phyloP scores from a whole-genome alignment of 2,888 invertebrate species.

The Erebia palarica region DNA sequence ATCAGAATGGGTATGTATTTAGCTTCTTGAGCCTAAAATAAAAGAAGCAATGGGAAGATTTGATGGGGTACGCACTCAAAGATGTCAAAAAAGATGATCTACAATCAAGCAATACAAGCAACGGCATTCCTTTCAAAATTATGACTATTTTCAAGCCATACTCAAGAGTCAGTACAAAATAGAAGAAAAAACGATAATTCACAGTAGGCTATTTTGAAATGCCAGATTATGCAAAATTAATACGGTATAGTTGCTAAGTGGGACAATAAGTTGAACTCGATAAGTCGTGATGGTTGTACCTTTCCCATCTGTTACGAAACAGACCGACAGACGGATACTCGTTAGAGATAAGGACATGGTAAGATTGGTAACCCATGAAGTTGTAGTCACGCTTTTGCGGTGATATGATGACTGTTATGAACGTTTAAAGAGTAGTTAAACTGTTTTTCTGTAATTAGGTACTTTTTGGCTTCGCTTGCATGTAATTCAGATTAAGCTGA shows the following conservation, averaged over 20 bases:
- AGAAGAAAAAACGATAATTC: not conserved
- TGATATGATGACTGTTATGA: conserved; percentile 22
- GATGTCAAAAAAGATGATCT: no score
- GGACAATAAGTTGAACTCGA: conserved; percentile 23
- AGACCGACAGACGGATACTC: conserved; percentile 2
- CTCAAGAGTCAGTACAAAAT: not conserved
- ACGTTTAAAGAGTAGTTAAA: not conserved
- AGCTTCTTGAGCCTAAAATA: no score
- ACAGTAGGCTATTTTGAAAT: conserved; percentile 9
- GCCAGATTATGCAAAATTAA: conserved; percentile 17
- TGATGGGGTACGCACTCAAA: no score
- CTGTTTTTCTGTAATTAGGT: not conserved
- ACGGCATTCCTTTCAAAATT: no score
- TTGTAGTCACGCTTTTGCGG: conserved; percentile 27
- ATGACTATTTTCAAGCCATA: no score
- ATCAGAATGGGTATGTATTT: no score
- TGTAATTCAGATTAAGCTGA: no score
- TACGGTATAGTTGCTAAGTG: conserved; percentile 11
- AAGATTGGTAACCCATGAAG: conserved; percentile 11
- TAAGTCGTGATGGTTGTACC: conserved; percentile 31
- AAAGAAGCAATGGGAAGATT: no score
- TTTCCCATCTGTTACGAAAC: conserved; percentile 30
- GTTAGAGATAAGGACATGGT: conserved; percentile 22
- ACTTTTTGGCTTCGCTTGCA: no score
- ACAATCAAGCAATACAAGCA: no score